Conservation (phyloP, 92 coral and sea anemone species). For the Palythoa grandis region DNA sequence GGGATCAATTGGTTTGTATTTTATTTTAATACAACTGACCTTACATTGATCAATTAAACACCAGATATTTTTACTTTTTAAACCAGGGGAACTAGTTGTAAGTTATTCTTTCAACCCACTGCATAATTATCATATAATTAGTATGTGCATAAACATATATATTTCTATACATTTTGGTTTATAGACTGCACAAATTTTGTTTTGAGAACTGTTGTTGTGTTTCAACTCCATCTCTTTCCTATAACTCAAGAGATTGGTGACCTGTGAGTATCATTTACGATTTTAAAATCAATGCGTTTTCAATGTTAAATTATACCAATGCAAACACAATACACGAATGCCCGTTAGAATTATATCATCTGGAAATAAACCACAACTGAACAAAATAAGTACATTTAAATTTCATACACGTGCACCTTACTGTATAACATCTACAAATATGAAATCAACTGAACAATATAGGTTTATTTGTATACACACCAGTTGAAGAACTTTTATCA, state of each 20-base stretch:
- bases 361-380: background rate
- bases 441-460: no score
- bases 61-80: no score
- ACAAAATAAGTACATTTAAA: background rate
- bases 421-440: no score
- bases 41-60: no score
- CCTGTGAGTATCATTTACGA: conserved; percentile 33
- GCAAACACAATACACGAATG: background rate
- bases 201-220: conserved; percentile 23
- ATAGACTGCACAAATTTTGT: background rate
- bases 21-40: no score
- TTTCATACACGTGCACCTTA: no score
- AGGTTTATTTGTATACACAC: no score
- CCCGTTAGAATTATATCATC: background rate
- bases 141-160: background rate
- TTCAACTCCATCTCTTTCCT: conserved; percentile 31
- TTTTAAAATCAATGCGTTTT: background rate
- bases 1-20: no score
- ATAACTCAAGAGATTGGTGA: conserved; percentile 44
- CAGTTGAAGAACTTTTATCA: no score
- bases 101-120: background rate
- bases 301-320: background rate
- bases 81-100: no score
- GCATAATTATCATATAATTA: background rate
- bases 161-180: background rate